Base-by-base conservation (phyloP, 2,888 invertebrate genomes). In the Choreutis nemorana region DNA sequence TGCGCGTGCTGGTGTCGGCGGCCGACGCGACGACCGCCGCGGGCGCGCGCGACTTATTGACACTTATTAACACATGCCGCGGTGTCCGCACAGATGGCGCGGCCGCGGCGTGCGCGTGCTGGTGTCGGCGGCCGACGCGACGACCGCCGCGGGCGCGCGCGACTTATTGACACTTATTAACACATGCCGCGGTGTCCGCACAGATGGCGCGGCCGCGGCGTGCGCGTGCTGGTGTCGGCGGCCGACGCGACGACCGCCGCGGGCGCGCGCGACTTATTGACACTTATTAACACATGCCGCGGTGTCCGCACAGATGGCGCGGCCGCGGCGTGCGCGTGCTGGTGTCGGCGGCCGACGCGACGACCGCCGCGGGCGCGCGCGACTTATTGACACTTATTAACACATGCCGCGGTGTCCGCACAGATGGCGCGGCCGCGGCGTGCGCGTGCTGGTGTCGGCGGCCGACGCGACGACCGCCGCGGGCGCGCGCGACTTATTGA, bases 61-160 rank as follows among this genome's bases (percentile, higher is more conserved):
- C n/a, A n/a, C n/a, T n/a, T n/a, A n/a, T n/a, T n/a, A n/a, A n/a
- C n/a, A n/a, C 11, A 16, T 16, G 10, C 91, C 86, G 47, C 92
- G 91, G 7, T 64, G 25, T 27, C 37, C 91, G 14, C 77, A 85
- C 36, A 47, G 80, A 25, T 85, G 85, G 86, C 73, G 81, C 35
- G 82, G 80, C 47, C 59, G 53, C 10, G 89, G 90, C 35, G 83
- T 87, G 29, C 66, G 63, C 7, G 86, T 91, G 28, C 35, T 65
- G 4, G 80, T 90, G 34, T 86, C 86, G 10, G 86, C 85, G 21
- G 75, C 77, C 25, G 87, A 91, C 75, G 84, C 83, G 2, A 81
- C 83, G 2, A 75, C 72, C 3, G 49, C 71, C 24, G 77, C 65
- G 9, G 90, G 90, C 13, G 87, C 91, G 13, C 75, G 70, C 33